Percentiles rank a stretch among this genome's conserved stretches.
Evolutionary conservation across 1,140 invertebrate genomes (phyloP).

Genomic region (Streblospio benedicti): DNA sequence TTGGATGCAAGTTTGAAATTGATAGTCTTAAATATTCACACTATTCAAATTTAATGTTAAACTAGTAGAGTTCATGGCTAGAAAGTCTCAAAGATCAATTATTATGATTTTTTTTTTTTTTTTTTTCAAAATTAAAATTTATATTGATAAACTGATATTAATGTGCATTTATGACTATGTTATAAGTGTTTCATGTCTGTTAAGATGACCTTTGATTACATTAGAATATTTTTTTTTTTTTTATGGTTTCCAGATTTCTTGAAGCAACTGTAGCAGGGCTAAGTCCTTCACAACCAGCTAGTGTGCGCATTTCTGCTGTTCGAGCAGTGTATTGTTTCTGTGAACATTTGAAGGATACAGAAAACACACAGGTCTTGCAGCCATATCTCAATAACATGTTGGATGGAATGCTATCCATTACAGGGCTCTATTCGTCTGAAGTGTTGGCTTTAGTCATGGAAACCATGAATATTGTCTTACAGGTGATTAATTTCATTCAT

Average conservation of each 20-base stretch:
- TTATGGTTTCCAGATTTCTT: conserved; percentile 50
- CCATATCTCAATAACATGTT: conserved; percentile 51
- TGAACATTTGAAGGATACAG: conserved; percentile 50
- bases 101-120: too few relatives aligned
- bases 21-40: not conserved
- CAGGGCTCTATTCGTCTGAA: conserved; percentile 52
- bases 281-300: conserved; percentile 51
- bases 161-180: too few relatives aligned
- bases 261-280: conserved; percentile 58
- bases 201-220: too few relatives aligned
- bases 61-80: too few relatives aligned
- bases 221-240: not conserved
- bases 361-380: conserved; percentile 42
- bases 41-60: not conserved
- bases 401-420: conserved; percentile 51
- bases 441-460: conserved; percentile 62
- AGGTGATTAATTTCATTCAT: conserved; percentile 48
- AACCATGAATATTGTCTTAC: conserved; percentile 57
- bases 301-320: conserved; percentile 49
- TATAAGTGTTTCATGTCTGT: too few relatives aligned
- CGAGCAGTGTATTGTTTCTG: conserved; percentile 52
- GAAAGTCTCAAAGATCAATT: too few relatives aligned
- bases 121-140: too few relatives aligned
- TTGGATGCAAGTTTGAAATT: not conserved
- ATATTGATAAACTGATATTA: too few relatives aligned